Base-by-base conservation (phyloP, 2,797 vertebrate species). In the Sphenopsis melanotis region DNA sequence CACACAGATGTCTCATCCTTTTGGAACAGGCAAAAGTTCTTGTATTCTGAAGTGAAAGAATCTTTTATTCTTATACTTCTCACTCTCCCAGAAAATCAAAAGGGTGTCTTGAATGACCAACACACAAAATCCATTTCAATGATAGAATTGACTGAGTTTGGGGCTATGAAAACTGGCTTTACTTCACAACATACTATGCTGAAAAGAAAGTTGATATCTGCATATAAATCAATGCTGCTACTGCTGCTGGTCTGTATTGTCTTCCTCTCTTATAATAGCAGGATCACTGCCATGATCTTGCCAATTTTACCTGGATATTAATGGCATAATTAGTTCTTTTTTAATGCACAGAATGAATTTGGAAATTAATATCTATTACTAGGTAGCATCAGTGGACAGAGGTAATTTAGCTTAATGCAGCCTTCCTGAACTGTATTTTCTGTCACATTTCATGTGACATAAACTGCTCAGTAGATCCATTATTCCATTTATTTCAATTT, bases 321-420 rank as follows among this genome's bases (percentile, higher is more conserved):
- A 47, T 36, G 63, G 61, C 36, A 72, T 91, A 91, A 94, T 95
- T 83, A 92, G 26, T 59, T 92, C 71, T 91, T 70, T 44, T 84
- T 90, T 74, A 88, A 74, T 34, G 46, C n/a, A 89, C 26, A 77
- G 39, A 76, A 90, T 89, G 37, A 76, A 81, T 82, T 66, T 90
- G 74, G 60, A 79, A 75, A 82, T 83, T 32, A 88, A 21, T 80
- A 85, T 79, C 70, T 80, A 55, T 56, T 88, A 84, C 55, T 76
- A 55, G 56, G 83, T 94, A 85, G 68, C n/a, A 65, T 89, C 50
- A 89, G 76, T 83, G n/a, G 47, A 80, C 22, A 66, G 74, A 46
- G 68, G 23, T 66, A 49, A 60, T 93, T 94, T 70, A 93, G 69
- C 70, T 88, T 87, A 69, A 50, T 76, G 53, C 59, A 90, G 47